Evolutionary conservation across 2,888 invertebrate species (phyloP), one percentile per base, ranked within the genome.

Genomic region (Melinopterus prodromus): DNA sequence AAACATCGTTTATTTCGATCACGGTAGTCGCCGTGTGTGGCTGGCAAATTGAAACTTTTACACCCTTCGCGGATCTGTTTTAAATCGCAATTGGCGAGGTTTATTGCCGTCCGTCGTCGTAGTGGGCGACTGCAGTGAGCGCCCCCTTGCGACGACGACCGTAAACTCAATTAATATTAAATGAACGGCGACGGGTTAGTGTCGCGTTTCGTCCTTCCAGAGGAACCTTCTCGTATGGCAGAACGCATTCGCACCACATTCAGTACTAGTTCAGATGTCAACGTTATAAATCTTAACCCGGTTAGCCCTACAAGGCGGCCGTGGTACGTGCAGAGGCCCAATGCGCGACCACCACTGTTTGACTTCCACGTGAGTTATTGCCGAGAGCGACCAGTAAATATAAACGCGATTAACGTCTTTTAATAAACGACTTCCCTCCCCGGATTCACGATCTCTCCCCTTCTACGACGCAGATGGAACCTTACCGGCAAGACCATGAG

Each of bases 391-490:
- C 86, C 86, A 86, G 86, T 86, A 86, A 87, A 88, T 87, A 86
- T 86, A 87, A 87, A 88, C 85, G 87, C 87, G 87, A 88, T 88
- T 88, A 88, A 87, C 87, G 87, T 87, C 86, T 87, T 87, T 88
- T 87, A 87, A 88, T 88, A 86, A 86, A 86, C 53, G 53, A 53
- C 53, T 53, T 53, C 53, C 12, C 53, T 53, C 53, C 53, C 53
- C 5, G 9, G 9, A 53, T 53, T 53, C 53, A 53, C 12, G 53
- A 53, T 7, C 12, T 53, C 12, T 53, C 53, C 53, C 53, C 53
- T 53, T 53, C 53, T 53, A 9, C 53, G 53, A 12, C 53, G 53
- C 53, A 53, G 53, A 53, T 53, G 53, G 53, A 53, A 53, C 53
- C 12, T 12, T 53, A 53, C 53, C 12, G 53, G 53, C 5, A 12